Evolutionary conservation across 2,888 invertebrate species (phyloP).

Genomic region (Agonopterix arenella): DNA sequence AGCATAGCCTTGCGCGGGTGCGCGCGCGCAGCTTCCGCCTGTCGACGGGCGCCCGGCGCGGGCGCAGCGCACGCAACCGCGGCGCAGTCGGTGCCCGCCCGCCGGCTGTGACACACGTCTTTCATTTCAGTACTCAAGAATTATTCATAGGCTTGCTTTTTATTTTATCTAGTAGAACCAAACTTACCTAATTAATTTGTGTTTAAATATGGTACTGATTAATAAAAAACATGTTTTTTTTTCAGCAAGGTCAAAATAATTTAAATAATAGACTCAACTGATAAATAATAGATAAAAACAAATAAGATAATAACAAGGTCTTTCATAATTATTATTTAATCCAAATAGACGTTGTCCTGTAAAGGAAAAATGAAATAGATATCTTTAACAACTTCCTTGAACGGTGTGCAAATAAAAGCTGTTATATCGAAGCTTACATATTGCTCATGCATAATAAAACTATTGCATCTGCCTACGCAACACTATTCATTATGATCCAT

Average conservation of each 20-base stretch:
- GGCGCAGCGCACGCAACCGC: slow-evolving; percentile 30
- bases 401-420: slow-evolving; percentile 21
- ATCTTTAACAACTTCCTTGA: background rate
- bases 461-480: slow-evolving; percentile 36
- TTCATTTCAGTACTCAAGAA: too few relatives aligned
- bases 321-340: background rate
- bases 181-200: too few relatives aligned
- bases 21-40: slow-evolving; percentile 69
- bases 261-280: too few relatives aligned
- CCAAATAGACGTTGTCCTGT: background rate
- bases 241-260: too few relatives aligned
- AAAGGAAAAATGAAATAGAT: background rate
- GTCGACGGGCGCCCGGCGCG: slow-evolving; percentile 35
- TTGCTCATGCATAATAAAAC: slow-evolving; percentile 25
- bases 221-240: too few relatives aligned
- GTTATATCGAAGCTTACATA: slow-evolving; percentile 27
- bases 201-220: too few relatives aligned
- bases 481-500: slow-evolving; percentile 3
- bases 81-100: slow-evolving; percentile 37
- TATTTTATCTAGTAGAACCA: too few relatives aligned
- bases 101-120: slow-evolving; percentile 22
- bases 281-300: too few relatives aligned
- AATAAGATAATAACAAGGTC: background rate
- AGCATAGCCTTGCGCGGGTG: slow-evolving; percentile 74
- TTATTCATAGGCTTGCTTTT: too few relatives aligned